Evolutionary conservation across 2,113 vertebrate species (phyloP).

Genomic region (Melanotaenia duboulayi): DNA sequence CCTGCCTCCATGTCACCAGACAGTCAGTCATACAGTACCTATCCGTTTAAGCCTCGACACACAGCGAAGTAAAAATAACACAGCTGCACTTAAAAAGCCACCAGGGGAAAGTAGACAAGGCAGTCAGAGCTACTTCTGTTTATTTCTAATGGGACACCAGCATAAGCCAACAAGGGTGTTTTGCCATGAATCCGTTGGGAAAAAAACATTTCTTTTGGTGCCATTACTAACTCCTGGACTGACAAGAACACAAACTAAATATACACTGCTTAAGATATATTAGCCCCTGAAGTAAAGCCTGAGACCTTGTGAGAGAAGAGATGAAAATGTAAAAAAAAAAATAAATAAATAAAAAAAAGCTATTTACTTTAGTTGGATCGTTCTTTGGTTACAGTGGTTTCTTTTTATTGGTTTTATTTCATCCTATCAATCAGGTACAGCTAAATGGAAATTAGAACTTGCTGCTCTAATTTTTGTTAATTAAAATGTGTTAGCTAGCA

Average conservation of each 20-base stretch:
- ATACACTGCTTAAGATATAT: constrained; percentile 21
- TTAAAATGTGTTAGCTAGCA: constrained; percentile 7
- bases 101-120: constrained; percentile 56
- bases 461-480: constrained; percentile 13
- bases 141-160: constrained; percentile 71
- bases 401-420: constrained; percentile 17
- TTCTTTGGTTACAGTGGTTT: not conserved
- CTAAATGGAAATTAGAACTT: not conserved
- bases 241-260: constrained; percentile 35
- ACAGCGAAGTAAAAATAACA: constrained; percentile 72
- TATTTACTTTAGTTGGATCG: too few species aligned
- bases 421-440: constrained; percentile 2
- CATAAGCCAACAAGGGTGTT: constrained; percentile 39
- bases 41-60: constrained; percentile 66
- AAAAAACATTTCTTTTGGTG: constrained; percentile 48
- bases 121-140: constrained; percentile 70
- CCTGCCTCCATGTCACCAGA: constrained; percentile 52
- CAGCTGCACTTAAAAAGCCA: constrained; percentile 69
- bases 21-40: constrained; percentile 56
- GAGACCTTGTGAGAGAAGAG: not conserved
- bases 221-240: constrained; percentile 44
- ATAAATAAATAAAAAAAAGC: too few species aligned
- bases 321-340: not conserved
- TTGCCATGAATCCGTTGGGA: constrained; percentile 62
- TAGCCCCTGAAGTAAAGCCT: constrained; percentile 22